A percentile compares a stretch with the other conserved stretches of the same genome.
Evolutionary conservation across 2,797 vertebrate genomes (phyloP).

Genomic region (Megaceryle alcyon): DNA sequence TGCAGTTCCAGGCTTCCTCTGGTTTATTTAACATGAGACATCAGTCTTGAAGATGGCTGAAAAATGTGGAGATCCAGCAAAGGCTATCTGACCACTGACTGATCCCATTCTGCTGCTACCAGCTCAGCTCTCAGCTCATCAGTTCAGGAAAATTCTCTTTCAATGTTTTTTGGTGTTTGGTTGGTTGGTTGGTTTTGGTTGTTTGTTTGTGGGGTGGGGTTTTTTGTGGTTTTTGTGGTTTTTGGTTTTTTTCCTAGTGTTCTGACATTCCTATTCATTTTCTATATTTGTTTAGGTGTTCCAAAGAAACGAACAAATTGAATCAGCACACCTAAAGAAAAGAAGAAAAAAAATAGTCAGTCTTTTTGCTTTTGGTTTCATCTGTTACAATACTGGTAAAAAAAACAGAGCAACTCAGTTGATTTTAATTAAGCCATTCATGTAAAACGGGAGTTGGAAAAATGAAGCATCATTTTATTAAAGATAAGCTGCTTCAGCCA

Average conservation of each 20-base stretch:
- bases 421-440: background rate
- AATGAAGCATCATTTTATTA: background rate
- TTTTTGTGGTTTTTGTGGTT: no score
- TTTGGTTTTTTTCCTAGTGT: background rate
- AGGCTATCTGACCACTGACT: background rate
- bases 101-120: background rate
- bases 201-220: no score
- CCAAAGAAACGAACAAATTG: background rate
- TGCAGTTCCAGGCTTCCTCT: constrained; percentile 70
- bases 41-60: constrained; percentile 65
- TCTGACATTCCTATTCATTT: background rate
- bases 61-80: background rate
- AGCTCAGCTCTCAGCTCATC: background rate
- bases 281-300: background rate
- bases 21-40: constrained; percentile 78
- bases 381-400: background rate
- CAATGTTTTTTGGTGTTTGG: no score
- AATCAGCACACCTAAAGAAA: background rate
- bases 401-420: background rate
- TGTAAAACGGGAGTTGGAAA: background rate
- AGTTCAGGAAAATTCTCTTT: background rate
- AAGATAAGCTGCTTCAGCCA: background rate
- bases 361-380: background rate
- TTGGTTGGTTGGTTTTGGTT: background rate
- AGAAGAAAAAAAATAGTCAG: background rate